Base-by-base conservation (phyloP, 2,113 vertebrate species). In the Agelaius phoeniceus region DNA sequence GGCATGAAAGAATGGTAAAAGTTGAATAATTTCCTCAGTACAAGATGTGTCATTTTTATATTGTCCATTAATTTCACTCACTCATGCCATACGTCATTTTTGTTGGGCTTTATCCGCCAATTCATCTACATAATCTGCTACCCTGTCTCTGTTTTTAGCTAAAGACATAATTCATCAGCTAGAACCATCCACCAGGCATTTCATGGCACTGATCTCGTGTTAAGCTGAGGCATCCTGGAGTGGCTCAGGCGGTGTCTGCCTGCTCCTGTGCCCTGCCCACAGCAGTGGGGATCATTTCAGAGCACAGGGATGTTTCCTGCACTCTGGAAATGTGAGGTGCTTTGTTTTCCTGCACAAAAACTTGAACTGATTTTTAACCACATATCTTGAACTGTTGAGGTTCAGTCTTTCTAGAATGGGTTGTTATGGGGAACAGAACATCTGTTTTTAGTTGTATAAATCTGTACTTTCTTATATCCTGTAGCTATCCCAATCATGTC, bases 11-110 rank as follows among this genome's bases (percentile, higher is more conserved):
- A 97, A 94, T 93, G 91, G 96, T 90, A 93, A 82, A 97, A 90
- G 86, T 78, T 94, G 92, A 95, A 97, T 97, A 96, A 96, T 97
- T 97, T 97, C 91, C 91, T 96, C 52, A 63, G 65, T 77, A 92
- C 66, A 71, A 84, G 69, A 80, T 92, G 72, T 86, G 94, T 93
- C 90, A 94, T 79, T 96, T 94, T 93, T 91, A 84, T 90, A 96
- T 96, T 96, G 92, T 95, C 91, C 90, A 67, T 90, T 96, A 77
- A 91, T 96, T 96, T 95, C 89, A 65, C 87, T 91, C 78, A 37
- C 59, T 85, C 87, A 71, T 91, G 48, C 65, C 44, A 13, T 49
- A 33, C 52, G 24, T 95, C 90, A 93, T 59, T 93, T 83, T 65
- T 77, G 72, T 81, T 84, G 82, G 55, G 41, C 39, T 91, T 89